These are phyloP conservation scores for Drosophila sp. DNA, from an alignment of 1,140 invertebrate genomes.

Conservation along the genomic window DNA sequence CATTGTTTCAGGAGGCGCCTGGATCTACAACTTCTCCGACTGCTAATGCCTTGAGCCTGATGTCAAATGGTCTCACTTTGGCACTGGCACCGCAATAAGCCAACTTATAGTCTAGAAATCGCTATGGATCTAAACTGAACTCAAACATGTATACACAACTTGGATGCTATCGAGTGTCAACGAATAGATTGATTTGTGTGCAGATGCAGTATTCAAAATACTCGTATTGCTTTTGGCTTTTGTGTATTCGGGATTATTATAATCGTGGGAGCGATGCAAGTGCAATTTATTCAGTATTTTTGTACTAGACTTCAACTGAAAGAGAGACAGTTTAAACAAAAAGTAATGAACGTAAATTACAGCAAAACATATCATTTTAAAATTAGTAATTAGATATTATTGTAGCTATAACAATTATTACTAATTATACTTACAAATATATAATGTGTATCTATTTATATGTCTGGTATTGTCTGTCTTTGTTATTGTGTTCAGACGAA, in stretches of 20 bases:
- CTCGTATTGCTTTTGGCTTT: conserved; percentile 47
- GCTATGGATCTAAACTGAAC: conserved; percentile 20
- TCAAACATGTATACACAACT: conserved; percentile 5
- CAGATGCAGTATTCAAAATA: conserved; percentile 40
- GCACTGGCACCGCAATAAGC: conserved; percentile 68
- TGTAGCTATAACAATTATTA: conserved; percentile 63
- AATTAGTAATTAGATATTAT: conserved; percentile 57
- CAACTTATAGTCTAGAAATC: conserved; percentile 13
- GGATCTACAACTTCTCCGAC: conserved; percentile 45
- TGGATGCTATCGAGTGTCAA: conserved; percentile 8
- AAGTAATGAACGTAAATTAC: conserved; percentile 60
- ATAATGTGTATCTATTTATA: conserved; percentile 15
- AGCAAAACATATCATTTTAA: conserved; percentile 79
- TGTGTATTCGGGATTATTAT: conserved; percentile 36
- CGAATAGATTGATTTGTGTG: conserved; percentile 7
- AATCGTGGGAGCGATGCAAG: conserved; percentile 48
- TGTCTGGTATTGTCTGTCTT: conserved; percentile 27
- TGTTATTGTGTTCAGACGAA: conserved; percentile 50
- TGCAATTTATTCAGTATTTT: conserved; percentile 81
- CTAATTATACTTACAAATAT: conserved; percentile 18
- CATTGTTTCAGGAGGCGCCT: conserved; percentile 61
- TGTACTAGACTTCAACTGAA: conserved; percentile 66
- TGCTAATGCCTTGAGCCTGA: conserved; percentile 66
- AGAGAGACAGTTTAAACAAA: conserved; percentile 21
- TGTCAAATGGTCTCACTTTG: conserved; percentile 71